Evolutionary conservation across 1,140 invertebrate genomes (phyloP), one percentile per base, ranked within the genome.

Genomic region (Odontomachus brunneus): DNA sequence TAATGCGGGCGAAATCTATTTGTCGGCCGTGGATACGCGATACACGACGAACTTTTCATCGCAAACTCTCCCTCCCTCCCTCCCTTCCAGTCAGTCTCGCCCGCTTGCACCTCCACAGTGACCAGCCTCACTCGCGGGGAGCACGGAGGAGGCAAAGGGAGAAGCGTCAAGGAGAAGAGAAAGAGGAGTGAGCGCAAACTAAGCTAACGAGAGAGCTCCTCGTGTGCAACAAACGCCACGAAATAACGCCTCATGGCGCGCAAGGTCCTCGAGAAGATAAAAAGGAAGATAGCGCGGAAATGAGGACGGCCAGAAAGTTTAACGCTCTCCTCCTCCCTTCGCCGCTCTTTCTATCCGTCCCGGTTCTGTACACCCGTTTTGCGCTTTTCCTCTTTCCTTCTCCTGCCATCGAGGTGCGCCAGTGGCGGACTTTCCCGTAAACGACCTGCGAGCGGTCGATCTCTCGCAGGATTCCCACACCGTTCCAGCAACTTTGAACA

Each of bases 191-290:
- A 38, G 69, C 26, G 26, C 44, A 29, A 62, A 63, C 53, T 72
- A 49, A 69, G 49, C 26, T 74, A 65, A 84, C 66, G 71, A 78
- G 73, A 78, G 73, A 71, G 72, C 71, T 84, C 22, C 59, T 66
- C 67, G 60, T 49, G 67, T 24, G 65, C 57, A 69, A 71, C 82
- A 59, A 83, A 69, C 71, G 55, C 24, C 48, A 33, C 55, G 72
- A 84, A 76, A 62, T 75, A 82, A 85, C 24, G 53, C 24, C n/a
- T 60, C 24, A 49, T 33, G 26, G 53, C 49, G 66, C 19, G n/a
- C 49, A 26, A 71, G 63, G 48, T 66, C 14, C 59, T 29, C 9
- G 24, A 12, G 26, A 17, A 15, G 44, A 65, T 81, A 72, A 62
- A 65, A 53, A 53, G 51, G 26, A 53, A 62, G 66, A 73, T 72